Evolutionary conservation across 2,888 invertebrate genomes (phyloP).

Genomic region (Griposia aprilina): DNA sequence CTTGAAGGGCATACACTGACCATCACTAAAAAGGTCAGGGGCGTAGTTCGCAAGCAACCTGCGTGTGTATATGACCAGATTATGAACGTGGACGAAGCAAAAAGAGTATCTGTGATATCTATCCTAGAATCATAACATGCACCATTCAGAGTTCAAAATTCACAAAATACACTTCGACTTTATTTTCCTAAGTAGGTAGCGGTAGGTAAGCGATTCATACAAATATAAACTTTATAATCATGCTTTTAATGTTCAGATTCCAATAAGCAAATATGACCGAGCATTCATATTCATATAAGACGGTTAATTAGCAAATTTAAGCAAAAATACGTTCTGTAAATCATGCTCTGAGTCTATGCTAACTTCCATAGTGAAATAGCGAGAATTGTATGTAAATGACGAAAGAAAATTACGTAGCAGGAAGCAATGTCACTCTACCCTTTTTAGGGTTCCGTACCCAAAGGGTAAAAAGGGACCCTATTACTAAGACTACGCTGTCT

Average conservation of each 20-base stretch:
- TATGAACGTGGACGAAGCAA: background rate
- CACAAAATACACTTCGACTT: background rate
- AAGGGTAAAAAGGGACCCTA: too few species aligned
- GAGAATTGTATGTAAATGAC: background rate
- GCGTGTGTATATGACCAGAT: too few species aligned
- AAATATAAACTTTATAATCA: background rate
- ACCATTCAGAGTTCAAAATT: too few species aligned
- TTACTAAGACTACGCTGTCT: too few species aligned
- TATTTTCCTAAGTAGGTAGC: too few species aligned
- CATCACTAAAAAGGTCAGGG: constrained; percentile 18
- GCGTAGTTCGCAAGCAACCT: background rate
- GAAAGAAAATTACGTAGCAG: background rate
- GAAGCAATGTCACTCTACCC: background rate
- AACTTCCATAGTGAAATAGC: background rate
- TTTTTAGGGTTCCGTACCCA: too few species aligned
- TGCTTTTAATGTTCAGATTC: background rate
- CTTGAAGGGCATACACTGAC: background rate
- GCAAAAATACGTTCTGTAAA: background rate
- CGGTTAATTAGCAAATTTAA: background rate
- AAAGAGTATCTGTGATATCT: background rate
- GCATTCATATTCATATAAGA: background rate
- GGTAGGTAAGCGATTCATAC: background rate
- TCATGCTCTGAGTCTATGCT: background rate
- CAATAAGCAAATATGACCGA: background rate
- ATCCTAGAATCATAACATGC: background rate